Conservation (phyloP, 1,140 invertebrate genomes). For the Tyrophagus putrescentiae region DNA sequence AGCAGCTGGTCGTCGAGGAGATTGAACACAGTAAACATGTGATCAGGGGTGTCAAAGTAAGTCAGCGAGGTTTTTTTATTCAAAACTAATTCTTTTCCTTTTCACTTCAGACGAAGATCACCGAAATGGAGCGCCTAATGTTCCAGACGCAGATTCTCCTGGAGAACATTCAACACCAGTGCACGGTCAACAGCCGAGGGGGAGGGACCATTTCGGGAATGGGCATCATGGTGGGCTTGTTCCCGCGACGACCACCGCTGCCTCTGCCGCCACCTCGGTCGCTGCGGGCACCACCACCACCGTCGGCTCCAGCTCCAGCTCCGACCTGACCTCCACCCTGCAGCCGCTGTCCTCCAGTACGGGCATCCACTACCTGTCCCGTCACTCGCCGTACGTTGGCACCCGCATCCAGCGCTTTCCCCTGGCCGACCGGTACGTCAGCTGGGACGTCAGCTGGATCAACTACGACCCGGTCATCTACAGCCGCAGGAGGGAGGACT, state of each 20-base stretch:
- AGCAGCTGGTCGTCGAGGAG: constrained; percentile 32
- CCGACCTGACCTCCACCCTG: background rate
- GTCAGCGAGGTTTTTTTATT: constrained; percentile 27
- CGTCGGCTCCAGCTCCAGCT: background rate
- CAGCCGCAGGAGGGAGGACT: constrained; percentile 30
- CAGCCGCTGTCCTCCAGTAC: constrained; percentile 19
- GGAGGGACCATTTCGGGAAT: too few relatives aligned
- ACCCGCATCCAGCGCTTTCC: constrained; percentile 35
- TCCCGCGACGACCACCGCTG: background rate
- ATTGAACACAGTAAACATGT: constrained; percentile 31
- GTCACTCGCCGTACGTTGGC: constrained; percentile 36
- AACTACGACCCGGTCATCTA: constrained; percentile 35
- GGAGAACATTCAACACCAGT: constrained; percentile 33
- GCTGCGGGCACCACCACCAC: background rate
- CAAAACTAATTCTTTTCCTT: background rate
- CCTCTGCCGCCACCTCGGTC: background rate
- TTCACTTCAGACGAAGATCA: constrained; percentile 6
- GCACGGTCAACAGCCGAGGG: constrained; percentile 17
- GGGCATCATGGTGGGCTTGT: background rate
- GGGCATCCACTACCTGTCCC: constrained; percentile 30
- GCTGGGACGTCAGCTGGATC: constrained; percentile 35
- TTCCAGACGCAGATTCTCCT: constrained; percentile 31
- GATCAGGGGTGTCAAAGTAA: constrained; percentile 31
- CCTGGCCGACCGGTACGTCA: constrained; percentile 38
- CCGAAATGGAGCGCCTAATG: constrained; percentile 33